Evolutionary conservation across 2,888 invertebrate genomes (phyloP).

Genomic region (Patella ulyssiponensis): DNA sequence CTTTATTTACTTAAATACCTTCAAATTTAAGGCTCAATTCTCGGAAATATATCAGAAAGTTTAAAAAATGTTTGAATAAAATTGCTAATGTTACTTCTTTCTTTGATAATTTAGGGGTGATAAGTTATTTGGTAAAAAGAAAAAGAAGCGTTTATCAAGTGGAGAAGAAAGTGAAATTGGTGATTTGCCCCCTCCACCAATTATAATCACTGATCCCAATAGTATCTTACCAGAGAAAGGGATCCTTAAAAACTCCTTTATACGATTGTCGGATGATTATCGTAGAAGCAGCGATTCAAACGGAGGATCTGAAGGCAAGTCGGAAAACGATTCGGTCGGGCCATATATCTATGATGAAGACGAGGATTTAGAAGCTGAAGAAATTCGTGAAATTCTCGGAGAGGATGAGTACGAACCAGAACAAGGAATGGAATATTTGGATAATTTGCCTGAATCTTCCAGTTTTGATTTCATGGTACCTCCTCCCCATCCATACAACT

Average conservation of each 20-base stretch:
- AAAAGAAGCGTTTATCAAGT: slow-evolving; percentile 52
- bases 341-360: slow-evolving; percentile 57
- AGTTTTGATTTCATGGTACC: slow-evolving; percentile 65
- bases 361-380: slow-evolving; percentile 60
- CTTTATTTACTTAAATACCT: too few species aligned
- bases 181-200: slow-evolving; percentile 63
- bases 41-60: too few species aligned
- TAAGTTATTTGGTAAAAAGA: slow-evolving; percentile 41
- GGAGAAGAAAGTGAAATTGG: slow-evolving; percentile 63
- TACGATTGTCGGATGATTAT: slow-evolving; percentile 43
- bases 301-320: slow-evolving; percentile 45
- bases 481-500: slow-evolving; percentile 54
- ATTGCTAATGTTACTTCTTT: too few species aligned
- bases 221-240: slow-evolving; percentile 67
- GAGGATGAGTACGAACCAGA: slow-evolving; percentile 48
- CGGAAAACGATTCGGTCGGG: slow-evolving; percentile 54
- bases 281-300: slow-evolving; percentile 53
- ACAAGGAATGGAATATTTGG: slow-evolving; percentile 52
- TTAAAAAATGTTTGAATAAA: too few species aligned
- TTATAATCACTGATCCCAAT: slow-evolving; percentile 61
- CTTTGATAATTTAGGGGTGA: not conserved
- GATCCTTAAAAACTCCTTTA: slow-evolving; percentile 62
- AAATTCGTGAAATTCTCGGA: slow-evolving; percentile 61
- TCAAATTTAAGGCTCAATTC: too few species aligned
- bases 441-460: slow-evolving; percentile 58